Evolutionary conservation across 2,888 invertebrate species (phyloP), one percentile per base, ranked within the genome.

Genomic region (Epinotia demarniana): DNA sequence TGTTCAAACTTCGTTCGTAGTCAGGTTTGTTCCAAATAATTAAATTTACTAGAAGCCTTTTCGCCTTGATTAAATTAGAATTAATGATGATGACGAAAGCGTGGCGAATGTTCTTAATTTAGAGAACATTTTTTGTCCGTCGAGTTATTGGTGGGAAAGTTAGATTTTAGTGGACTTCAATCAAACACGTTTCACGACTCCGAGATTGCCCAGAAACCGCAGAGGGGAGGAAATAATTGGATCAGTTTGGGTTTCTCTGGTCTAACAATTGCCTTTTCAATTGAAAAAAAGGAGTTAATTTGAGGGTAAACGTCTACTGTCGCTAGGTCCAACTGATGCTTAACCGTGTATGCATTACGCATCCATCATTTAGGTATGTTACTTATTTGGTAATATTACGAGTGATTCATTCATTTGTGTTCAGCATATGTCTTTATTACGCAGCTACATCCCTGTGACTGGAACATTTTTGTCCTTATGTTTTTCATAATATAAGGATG

Each of bases 21-120:
- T 75, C 70, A 23, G 19, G 70, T 33, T 75, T 57, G 66, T 66
- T 72, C 46, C 61, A 57, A 72, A 61, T 67, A 75, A 75, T 75
- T 72, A 67, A 72, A 75, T 72, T 72, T 53, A 67, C 75, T 67
- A 67, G 61, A 64, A 75, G 66, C 66, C 67, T 72, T 75, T 72
- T 39, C 55, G 61, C 55, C 55, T 67, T 57, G 55, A 72, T 75
- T 67, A 67, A 61, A 72, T 74, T 55, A 72, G 46, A 72, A 67
- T 72, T 67, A 64, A 75, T 61, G 72, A 53, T 70, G 58, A 64
- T 60, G 69, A 63, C 62, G 70, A 63, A 73, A 69, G 68, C 63
- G 73, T 73, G 68, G 68, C 60, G 49, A 73, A 67, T 73, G 60
- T 61, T 73, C 73, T 43, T 68, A 46, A 68, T 60, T 73, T 43